A percentile compares a stretch with the other conserved stretches of the same genome.
phyloP scores from a whole-genome alignment of 2,113 vertebrate genomes.

The Hylia prasina region DNA sequence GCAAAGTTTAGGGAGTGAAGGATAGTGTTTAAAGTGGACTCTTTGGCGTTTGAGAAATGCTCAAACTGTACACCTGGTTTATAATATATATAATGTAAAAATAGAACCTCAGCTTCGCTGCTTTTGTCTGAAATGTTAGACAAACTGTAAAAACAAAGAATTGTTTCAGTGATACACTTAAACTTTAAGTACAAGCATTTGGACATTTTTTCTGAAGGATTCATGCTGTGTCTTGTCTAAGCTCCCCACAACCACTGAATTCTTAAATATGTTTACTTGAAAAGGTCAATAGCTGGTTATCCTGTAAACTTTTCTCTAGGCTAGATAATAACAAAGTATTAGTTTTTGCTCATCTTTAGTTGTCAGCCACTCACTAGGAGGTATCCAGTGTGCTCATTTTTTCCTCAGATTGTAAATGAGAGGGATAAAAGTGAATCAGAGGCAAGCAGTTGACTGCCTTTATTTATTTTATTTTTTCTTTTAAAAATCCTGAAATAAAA shows the following conservation, averaged over 20 bases:
- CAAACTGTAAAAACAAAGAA: conserved; percentile 18
- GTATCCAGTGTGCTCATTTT: conserved; percentile 4
- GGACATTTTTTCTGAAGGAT: conserved; percentile 38
- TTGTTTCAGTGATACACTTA: not conserved
- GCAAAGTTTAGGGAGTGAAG: not conserved
- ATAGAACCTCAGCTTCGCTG: not conserved
- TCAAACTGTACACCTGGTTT: not conserved
- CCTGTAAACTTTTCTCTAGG: conserved; percentile 52
- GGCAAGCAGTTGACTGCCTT: not conserved
- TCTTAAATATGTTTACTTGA: conserved; percentile 61
- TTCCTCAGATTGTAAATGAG: conserved; percentile 26
- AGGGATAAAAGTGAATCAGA: conserved; percentile 47
- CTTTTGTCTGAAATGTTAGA: not conserved
- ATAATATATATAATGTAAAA: not conserved
- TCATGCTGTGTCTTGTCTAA: conserved; percentile 20
- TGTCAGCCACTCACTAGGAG: conserved; percentile 35
- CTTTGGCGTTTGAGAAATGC: not conserved
- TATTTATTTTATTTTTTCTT: not conserved
- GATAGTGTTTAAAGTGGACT: not conserved
- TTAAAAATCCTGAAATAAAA: conserved; percentile 9
- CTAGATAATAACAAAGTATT: conserved; percentile 58
- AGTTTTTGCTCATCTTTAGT: conserved; percentile 53
- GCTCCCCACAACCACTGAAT: conserved; percentile 34
- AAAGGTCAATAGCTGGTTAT: conserved; percentile 54
- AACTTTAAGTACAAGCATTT: conserved; percentile 28